These are phyloP conservation scores for Dynastes hyllus DNA, from an alignment of 2,888 invertebrate genomes.

Conservation along the genomic window DNA sequence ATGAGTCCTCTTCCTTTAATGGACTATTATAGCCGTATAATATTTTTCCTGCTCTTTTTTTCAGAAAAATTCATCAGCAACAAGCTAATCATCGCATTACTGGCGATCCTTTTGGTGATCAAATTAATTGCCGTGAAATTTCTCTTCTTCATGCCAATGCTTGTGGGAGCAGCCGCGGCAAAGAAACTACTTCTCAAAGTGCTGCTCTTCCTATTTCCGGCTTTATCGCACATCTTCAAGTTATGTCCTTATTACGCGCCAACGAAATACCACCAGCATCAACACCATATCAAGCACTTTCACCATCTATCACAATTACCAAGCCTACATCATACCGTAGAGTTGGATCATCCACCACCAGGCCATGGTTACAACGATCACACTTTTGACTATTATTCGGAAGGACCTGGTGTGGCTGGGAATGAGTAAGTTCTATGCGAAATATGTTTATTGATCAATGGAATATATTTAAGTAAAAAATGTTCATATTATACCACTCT, in stretches of 20 bases:
- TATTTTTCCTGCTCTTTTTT: slow-evolving; percentile 62
- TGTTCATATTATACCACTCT: no score
- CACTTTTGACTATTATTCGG: slow-evolving; percentile 58
- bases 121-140: slow-evolving; percentile 87
- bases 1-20: no score
- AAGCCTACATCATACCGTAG: slow-evolving; percentile 54
- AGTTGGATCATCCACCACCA: slow-evolving; percentile 57
- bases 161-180: slow-evolving; percentile 87
- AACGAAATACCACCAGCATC: slow-evolving; percentile 87
- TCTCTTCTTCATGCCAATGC: slow-evolving; percentile 84
- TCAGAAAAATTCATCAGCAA: slow-evolving; percentile 85
- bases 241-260: slow-evolving; percentile 88
- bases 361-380: slow-evolving; percentile 52
- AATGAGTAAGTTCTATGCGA: slow-evolving; percentile 50
- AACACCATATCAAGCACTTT: slow-evolving; percentile 86
- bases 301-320: slow-evolving; percentile 75
- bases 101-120: slow-evolving; percentile 84
- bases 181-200: slow-evolving; percentile 89
- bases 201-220: slow-evolving; percentile 87
- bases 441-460: no score
- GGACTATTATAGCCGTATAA: no score
- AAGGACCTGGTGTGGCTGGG: slow-evolving; percentile 56
- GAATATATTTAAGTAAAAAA: no score
- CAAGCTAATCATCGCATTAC: slow-evolving; percentile 81
- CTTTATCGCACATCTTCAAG: slow-evolving; percentile 87